Evolutionary conservation across 2,113 vertebrate genomes (phyloP), one percentile per base, ranked within the genome.

Genomic region (Erinaceus europaeus): DNA sequence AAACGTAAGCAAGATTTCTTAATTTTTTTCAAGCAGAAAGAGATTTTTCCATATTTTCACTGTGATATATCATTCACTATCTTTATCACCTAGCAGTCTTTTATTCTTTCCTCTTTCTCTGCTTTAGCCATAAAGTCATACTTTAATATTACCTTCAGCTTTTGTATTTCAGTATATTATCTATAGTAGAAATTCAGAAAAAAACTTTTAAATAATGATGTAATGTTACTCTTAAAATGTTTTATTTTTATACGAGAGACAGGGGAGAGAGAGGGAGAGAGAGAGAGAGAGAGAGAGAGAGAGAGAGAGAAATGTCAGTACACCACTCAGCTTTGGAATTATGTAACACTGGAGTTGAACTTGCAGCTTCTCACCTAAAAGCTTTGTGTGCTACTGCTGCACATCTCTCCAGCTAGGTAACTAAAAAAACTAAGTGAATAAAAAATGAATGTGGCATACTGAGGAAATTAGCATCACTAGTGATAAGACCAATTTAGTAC

Each of bases 11-110:
- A 91, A 27, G 20, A 0, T 13, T 53, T 42, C 48, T 40, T 65
- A 2, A 32, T 5, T 84, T 48, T 72, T 50, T 34, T 59, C 81
- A 76, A 72, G 50, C 38, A 13, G 20, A 74, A 90, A 7, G 34
- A 34, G 42, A 5, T 50, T 52, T 4, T 64, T 55, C 20, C 29
- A 1, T 38, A n/a, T 62, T 64, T 69, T 73, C 48, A 23, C 25
- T 38, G 53, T 79, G 27, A 83, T 42, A 77, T 87, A 15, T 48
- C 36, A 86, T 84, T 61, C 53, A 42, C 69, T 69, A 67, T 20
- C 20, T 4, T 76, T 14, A 20, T 44, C 21, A 64, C 46, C 29
- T 65, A 20, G 78, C 12, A 71, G 11, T 17, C 40, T n/a, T 84
- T 86, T 62, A 50, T 91, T 53, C 25, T 17, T 32, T 23, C 12